Evolutionary conservation across 1,140 invertebrate species (phyloP).

Genomic region (Lucilia cuprina): DNA sequence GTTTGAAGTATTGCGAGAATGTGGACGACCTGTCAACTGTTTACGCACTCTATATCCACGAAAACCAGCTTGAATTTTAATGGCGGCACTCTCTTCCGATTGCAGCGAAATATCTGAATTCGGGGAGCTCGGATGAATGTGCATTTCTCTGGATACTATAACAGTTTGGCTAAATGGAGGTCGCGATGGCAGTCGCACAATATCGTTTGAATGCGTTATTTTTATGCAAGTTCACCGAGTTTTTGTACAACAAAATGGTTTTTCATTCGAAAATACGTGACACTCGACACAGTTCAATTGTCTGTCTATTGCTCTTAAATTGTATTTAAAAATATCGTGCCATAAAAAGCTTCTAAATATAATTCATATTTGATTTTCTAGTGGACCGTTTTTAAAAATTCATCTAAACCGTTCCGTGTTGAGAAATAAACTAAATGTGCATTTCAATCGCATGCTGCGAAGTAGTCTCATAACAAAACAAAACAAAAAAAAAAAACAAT

Average conservation of each 20-base stretch:
- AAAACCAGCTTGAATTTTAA: conserved; percentile 78
- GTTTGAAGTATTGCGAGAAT: neutral
- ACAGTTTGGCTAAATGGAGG: neutral
- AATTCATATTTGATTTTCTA: neutral
- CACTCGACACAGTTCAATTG: neutral
- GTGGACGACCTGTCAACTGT: conserved; percentile 64
- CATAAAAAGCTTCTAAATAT: neutral
- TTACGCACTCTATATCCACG: conserved; percentile 75
- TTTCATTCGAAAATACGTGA: neutral
- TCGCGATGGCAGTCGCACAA: neutral
- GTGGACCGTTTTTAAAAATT: neutral
- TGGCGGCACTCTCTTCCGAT: conserved; percentile 69
- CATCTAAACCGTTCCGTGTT: neutral
- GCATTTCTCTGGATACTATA: conserved; percentile 46
- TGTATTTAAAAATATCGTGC: neutral
- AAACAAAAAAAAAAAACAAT: too few species aligned
- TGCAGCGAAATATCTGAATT: conserved; percentile 51
- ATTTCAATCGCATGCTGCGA: conserved; percentile 13
- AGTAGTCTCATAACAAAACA: neutral
- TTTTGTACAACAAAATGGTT: neutral
- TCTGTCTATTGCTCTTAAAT: neutral
- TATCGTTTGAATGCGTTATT: conserved; percentile 11
- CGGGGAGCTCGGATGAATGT: conserved; percentile 60
- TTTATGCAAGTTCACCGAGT: neutral
- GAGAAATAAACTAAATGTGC: neutral